Evolutionary conservation across 2,888 invertebrate genomes (phyloP).

Genomic region (Timema cristinae): DNA sequence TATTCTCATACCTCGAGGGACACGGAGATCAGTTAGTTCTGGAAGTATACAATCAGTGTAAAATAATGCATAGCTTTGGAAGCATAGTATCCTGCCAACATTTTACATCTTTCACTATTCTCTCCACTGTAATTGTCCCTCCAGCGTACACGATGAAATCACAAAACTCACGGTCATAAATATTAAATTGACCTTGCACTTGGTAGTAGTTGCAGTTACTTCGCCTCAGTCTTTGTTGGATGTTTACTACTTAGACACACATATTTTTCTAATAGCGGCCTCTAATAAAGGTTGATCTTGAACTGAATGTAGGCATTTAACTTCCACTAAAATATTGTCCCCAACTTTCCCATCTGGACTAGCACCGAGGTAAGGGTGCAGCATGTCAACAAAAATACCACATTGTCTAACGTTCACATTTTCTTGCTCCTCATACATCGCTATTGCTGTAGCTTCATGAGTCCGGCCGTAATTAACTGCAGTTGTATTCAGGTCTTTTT

Average conservation of each 20-base stretch:
- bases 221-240: background rate
- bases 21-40: conserved; percentile 17
- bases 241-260: background rate
- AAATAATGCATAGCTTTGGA: conserved; percentile 11
- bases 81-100: conserved; percentile 16
- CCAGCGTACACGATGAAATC: conserved; percentile 17
- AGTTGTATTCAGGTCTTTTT: conserved; percentile 10
- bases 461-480: background rate
- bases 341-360: background rate
- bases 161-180: conserved; percentile 15
- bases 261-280: background rate
- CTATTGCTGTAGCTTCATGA: background rate
- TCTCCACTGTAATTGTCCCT: background rate
- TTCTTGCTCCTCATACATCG: background rate
- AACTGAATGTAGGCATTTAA: conserved; percentile 1
- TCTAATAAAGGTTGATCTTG: background rate
- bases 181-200: conserved; percentile 11
- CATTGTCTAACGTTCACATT: background rate
- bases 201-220: background rate
- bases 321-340: background rate
- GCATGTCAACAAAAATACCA: background rate
- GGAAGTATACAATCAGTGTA: conserved; percentile 18
- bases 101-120: background rate
- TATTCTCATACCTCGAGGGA: conserved; percentile 9
- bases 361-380: background rate